Base-by-base conservation (phyloP, 2,888 invertebrate genomes). In the Microctonus aethiopoides region DNA sequence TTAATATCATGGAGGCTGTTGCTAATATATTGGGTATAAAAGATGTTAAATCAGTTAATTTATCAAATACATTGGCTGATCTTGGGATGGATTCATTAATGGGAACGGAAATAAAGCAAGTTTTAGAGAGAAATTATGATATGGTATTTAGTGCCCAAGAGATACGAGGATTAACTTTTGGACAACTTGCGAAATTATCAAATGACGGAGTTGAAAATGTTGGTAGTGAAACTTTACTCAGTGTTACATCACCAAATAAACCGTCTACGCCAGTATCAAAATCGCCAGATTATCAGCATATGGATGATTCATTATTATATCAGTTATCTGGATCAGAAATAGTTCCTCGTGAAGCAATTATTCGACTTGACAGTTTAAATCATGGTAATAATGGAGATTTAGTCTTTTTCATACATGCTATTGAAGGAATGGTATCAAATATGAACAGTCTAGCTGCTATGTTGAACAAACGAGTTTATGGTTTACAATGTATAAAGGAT, bases 21-120 rank as follows among this genome's bases (percentile, higher is more conserved):
- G 95, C 94, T 61, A 96, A 97, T 85, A 96, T 98, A 80, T 88
- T 98, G 65, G 95, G 94, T 72, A 92, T 99, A 81, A 96, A 97
- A 86, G 97, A 99, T 81, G 88, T 92, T 0, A 91, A 91, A 77
- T 93, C 93, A 73, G 90, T 98, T 34, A 91, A 95, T 73, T 89
- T 91, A 52, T 90, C 91, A 32, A 91, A 94, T 4, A 94, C 93
- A 52, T 88, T 99, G 59, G 96, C 96, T 32, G 99, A 99, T 87
- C 90, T 99, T 51, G 99, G 99, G 72, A 95, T 99, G 93, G 99
- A 99, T 86, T 98, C 98, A 1, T 88, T 99, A 77, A 99, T 99
- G 99, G 98, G 98, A 57, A 97, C 99, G 1, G 99, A 99, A 89
- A 97, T 99, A 83, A 98, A 98, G 87, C 98, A 98, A 88, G 95